Evolutionary conservation across 2,113 vertebrate species (phyloP).

Genomic region (Datnioides undecimradiatus): DNA sequence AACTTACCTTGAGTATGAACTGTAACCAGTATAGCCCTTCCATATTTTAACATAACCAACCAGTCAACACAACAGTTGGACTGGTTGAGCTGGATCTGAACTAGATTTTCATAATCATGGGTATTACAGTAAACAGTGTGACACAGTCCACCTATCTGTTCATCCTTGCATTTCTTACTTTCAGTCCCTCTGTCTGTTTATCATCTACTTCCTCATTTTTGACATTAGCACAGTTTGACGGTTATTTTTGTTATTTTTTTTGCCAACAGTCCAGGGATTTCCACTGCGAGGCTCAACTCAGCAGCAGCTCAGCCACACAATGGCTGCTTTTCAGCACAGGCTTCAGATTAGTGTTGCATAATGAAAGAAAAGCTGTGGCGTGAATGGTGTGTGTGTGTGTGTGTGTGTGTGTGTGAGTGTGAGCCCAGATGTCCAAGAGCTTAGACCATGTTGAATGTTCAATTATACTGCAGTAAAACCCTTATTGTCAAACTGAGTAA

Average conservation of each 20-base stretch:
- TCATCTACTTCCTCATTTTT: neutral
- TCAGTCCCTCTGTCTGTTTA: neutral
- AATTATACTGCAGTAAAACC: neutral
- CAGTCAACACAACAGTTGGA: neutral
- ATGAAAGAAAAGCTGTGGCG: conserved; percentile 35
- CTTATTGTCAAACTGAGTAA: neutral
- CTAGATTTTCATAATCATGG: neutral
- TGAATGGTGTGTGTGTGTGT: conserved; percentile 8
- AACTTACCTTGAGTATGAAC: no score
- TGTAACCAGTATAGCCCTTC: no score
- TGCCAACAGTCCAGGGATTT: conserved; percentile 6
- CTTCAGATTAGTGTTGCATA: conserved; percentile 46
- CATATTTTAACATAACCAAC: neutral
- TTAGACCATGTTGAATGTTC: conserved; percentile 6
- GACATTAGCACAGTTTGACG: neutral
- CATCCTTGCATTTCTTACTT: neutral
- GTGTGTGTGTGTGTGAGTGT: conserved; percentile 13
- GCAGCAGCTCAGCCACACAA: conserved; percentile 27
- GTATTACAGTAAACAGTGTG: neutral
- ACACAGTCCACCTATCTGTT: neutral
- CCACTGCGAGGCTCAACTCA: neutral
- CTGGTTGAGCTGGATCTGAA: neutral
- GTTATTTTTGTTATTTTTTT: no score
- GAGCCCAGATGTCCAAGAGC: conserved; percentile 26
- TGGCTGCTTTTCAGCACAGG: conserved; percentile 14